phyloP scores from a whole-genome alignment of 2,888 invertebrate species.

The Eurytoma adleriae region DNA sequence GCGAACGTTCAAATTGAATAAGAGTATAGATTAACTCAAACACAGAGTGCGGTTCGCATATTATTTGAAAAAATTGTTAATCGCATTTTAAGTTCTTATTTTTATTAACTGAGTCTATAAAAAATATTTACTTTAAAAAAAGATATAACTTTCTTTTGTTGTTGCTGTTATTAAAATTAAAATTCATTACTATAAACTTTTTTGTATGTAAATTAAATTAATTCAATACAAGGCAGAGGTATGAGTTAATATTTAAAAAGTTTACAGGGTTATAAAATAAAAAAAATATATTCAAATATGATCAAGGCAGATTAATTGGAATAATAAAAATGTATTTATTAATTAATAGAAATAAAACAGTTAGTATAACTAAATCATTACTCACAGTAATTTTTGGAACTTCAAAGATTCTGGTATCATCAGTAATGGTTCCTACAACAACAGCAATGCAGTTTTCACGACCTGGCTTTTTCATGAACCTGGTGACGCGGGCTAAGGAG shows the following conservation, averaged over 20 bases:
- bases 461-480: conserved; percentile 92
- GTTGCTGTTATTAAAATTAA: too few relatives aligned
- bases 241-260: background rate
- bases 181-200: too few relatives aligned
- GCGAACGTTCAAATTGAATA: conserved; percentile 74
- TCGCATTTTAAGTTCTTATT: background rate
- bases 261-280: conserved; percentile 62
- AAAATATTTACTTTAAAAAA: too few relatives aligned
- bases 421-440: conserved; percentile 96
- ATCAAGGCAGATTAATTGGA: too few relatives aligned
- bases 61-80: background rate
- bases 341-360: background rate
- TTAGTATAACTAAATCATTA: conserved; percentile 22
- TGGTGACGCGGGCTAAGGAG: conserved; percentile 90
- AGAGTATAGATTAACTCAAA: conserved; percentile 65
- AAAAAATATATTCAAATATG: background rate
- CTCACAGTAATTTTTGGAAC: conserved; percentile 92
- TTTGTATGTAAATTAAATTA: too few relatives aligned
- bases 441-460: conserved; percentile 93
- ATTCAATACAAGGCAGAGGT: too few relatives aligned
- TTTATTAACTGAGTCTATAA: too few relatives aligned
- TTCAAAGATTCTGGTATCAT: conserved; percentile 93
- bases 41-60: conserved; percentile 74
- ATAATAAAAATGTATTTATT: too few relatives aligned
- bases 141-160: too few relatives aligned